Evolutionary conservation across 2,888 invertebrate genomes (phyloP), one percentile per base, ranked within the genome.

Genomic region (Tuta absoluta): DNA sequence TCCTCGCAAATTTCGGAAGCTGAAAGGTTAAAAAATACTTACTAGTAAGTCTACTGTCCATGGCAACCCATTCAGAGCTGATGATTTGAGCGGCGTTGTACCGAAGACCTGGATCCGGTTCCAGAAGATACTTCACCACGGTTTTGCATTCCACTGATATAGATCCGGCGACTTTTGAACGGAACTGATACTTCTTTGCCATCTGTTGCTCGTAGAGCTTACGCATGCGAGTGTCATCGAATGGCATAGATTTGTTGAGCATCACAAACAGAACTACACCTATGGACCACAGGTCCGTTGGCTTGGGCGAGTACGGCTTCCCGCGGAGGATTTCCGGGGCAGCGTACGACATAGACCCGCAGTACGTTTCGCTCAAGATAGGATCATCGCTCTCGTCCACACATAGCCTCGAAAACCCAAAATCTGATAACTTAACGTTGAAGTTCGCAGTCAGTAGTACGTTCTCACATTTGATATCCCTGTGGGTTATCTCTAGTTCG

Each of bases 401-500:
- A 64, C 88, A 87, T 59, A 85, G 79, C 48, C 92, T 91, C 0
- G 96, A 93, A 78, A 97, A 97, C 1, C 97, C 97, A 79, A 96
- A 97, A 87, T 97, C 97, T 0, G 96, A 95, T 28, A 95, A 79
- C 81, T 97, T 97, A 37, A 96, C 93, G 78, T 96, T 96, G 78
- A 93, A 95, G 76, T 95, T 95, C 0, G 92, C 91, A 0, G 95
- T 95, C 48, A 96, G 85, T 0, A 95, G 83, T 0, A 96, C 91
- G 78, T 97, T 97, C 83, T 97, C 96, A 80, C 96, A 96, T 85
- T 97, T 97, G 67, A 97, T 91, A 80, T 97, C 97, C 59, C 96
- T 89, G 79, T 96, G 96, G 0, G 94, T 93, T 51, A 96, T 94
- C 66, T 95, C 94, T 84, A 95, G 88, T 69, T 94, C 93, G 77